Evolutionary conservation across 2,113 vertebrate genomes (phyloP), one percentile per base, ranked within the genome.

Genomic region (Tinamus guttatus): DNA sequence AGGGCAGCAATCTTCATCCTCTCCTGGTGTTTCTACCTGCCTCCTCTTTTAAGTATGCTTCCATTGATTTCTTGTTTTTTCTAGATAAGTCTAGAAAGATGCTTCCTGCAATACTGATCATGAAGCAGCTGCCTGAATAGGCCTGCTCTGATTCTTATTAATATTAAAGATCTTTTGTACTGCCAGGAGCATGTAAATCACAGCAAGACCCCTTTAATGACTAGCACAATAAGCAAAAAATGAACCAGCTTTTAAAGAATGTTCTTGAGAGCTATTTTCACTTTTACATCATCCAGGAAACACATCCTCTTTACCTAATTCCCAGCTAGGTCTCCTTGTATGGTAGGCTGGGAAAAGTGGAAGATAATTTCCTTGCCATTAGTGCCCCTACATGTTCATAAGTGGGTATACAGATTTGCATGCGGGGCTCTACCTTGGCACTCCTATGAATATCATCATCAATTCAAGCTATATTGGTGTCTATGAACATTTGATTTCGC

Each of bases 141-240:
- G 73, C 54, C 43, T 49, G 60, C 28, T 43, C 81, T 62, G 45
- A 32, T 92, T 93, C 43, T 92, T 36, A 41, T 92, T 89, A 65
- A 67, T 74, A 38, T 62, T 73, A 76, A 93, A 96, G 34, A 34
- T 45, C 36, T 79, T 15, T 54, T 81, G 49, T 52, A 49, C 54
- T 65, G 36, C 70, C 64, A 82, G 90, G 76, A 84, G 30, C 43
- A n/a, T 56, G 82, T 81, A 87, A 93, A 89, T 94, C 84, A 91
- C 81, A 85, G 58, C 28, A 81, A 52, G 41, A 68, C 16, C 11
- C 67, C 40, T 81, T 52, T 90, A 63, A 81, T 54, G 92, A 34
- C 41, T 28, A 36, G 28, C 80, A 63, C 32, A 87, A 91, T 68
- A 87, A 90, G 76, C 49, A 85, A 83, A 80, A 85, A 89, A 77